Evolutionary conservation across 1,140 invertebrate species (phyloP), one percentile per base, ranked within the genome.

Genomic region (Heliconius nattereri): DNA sequence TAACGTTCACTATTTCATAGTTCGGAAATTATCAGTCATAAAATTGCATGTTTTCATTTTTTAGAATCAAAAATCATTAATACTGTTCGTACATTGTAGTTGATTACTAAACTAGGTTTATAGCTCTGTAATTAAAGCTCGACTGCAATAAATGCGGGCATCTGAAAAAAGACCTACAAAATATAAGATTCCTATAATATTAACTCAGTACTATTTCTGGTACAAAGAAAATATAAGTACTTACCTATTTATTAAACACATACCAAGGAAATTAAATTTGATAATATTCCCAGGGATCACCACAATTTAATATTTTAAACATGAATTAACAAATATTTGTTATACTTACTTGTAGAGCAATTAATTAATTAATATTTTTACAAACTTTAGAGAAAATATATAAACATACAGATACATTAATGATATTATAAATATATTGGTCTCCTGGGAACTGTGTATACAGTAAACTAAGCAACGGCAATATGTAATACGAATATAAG

Each of bases 1-100:
- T 83, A 88, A 88, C 87, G 85, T 86, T 90, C 88, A 88, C 60
- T 29, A 66, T 66, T 66, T 66, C 26, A 29, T 66, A 66, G 90
- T 91, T 90, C 88, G 86, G 84, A 92, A 90, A 93, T 93, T 92
- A 93, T 92, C 90, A 89, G 85, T 87, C 86, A 93, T 93, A 93
- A 93, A 91, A 87, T 40, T 57, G 35, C 35, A 85, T 90, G 89
- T 90, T 90, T 90, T 91, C 57, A 77, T 77, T 77, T 88, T 80
- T 84, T 88, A 86, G 89, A 80, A 84, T 57, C 29, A 76, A 75
- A 78, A 78, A 73, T 66, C 45, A 81, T 73, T 80, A 73, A 77
- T 78, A 78, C 73, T 78, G 73, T 60, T 72, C 57, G 19, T 78
- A 81, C 80, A 78, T 75, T 81, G 80, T 81, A 78, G 57, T 72